Conservation (phyloP, 2,888 invertebrate genomes). For the Coleophora flavipennella region DNA sequence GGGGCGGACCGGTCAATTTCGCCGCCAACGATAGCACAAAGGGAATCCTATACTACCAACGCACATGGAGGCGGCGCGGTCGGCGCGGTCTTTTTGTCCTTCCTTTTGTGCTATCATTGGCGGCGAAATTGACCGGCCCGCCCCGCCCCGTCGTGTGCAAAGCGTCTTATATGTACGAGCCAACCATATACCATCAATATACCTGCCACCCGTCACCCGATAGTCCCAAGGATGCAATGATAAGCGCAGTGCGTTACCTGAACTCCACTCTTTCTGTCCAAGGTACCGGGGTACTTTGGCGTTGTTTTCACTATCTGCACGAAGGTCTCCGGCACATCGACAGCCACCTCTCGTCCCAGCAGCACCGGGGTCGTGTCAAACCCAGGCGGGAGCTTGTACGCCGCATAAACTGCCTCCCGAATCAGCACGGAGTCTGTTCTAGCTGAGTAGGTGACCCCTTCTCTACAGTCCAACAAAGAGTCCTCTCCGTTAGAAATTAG, state of each 20-base stretch:
- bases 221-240: conserved; percentile 10
- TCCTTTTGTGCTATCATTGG: too few species aligned
- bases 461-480: conserved; percentile 58
- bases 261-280: conserved; percentile 65
- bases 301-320: conserved; percentile 85
- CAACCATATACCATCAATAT: too few species aligned
- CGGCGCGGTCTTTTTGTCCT: too few species aligned
- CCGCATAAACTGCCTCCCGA: conserved; percentile 61
- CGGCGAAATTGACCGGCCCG: too few species aligned
- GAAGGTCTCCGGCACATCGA: conserved; percentile 92
- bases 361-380: conserved; percentile 66
- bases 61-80: too few species aligned
- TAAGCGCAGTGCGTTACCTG: conserved; percentile 50
- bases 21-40: too few species aligned
- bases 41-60: too few species aligned
- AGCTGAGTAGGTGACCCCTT: conserved; percentile 60
- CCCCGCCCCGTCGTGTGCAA: too few species aligned
- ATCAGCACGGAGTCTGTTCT: conserved; percentile 67
- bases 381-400: conserved; percentile 60
- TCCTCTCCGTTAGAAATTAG: conserved; percentile 62
- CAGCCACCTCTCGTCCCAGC: conserved; percentile 78
- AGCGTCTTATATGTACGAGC: too few species aligned
- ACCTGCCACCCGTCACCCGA: too few species aligned
- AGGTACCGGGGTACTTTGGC: conserved; percentile 76
- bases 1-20: too few species aligned